These are phyloP conservation scores for Vespertilio murinus DNA, from an alignment of 2,797 vertebrate genomes.

Conservation along the genomic window DNA sequence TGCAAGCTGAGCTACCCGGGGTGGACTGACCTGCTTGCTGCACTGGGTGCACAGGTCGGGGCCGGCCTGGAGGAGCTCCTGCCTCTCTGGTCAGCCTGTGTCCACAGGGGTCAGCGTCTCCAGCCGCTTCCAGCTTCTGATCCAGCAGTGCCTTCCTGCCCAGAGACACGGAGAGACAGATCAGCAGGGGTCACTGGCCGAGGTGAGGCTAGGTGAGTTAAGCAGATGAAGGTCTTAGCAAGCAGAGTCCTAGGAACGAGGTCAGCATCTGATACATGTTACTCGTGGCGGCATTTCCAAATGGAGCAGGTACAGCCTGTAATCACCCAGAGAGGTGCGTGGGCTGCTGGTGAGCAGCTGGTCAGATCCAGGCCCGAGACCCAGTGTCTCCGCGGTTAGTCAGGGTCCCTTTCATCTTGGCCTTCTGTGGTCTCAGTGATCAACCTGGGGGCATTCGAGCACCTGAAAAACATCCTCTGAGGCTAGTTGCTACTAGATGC, in stretches of 20 bases:
- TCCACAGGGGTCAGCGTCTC: background rate
- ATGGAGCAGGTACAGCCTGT: background rate
- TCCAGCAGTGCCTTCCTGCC: background rate
- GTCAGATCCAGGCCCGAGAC: background rate
- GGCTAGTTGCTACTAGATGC: background rate
- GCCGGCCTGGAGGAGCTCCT: background rate
- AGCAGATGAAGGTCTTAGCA: background rate
- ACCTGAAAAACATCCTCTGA: background rate
- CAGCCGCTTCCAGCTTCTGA: background rate
- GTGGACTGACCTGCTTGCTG: conserved; percentile 40
- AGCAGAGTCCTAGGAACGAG: background rate
- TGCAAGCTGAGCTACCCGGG: background rate
- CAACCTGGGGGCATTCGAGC: rapidly evolving
- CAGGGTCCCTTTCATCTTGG: background rate
- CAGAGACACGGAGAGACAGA: background rate
- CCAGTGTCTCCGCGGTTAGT: background rate
- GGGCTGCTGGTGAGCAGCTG: background rate
- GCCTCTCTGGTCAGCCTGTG: background rate
- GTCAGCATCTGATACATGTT: background rate
- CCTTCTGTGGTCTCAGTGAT: background rate
- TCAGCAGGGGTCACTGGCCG: too few species aligned
- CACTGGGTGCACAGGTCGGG: background rate
- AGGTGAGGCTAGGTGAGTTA: too few species aligned
- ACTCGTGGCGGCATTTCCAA: background rate
- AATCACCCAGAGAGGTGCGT: background rate